Percentiles rank a stretch among this genome's conserved stretches.
Conservation (phyloP, 2,113 vertebrate species). For the Eulemur rufifrons region DNA sequence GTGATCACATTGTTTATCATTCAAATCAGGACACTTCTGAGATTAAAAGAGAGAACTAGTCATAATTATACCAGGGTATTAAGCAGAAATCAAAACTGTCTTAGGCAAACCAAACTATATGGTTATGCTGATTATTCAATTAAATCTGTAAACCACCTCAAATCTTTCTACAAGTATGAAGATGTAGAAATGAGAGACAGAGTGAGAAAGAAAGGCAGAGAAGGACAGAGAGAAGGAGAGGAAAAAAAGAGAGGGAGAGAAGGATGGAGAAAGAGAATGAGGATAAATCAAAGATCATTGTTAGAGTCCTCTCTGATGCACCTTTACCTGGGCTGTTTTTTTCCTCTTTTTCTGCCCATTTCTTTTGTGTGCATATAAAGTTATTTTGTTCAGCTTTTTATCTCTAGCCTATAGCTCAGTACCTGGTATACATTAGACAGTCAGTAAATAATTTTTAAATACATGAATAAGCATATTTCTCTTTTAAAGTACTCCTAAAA, state of each 20-base stretch:
- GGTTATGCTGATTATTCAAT: neutral
- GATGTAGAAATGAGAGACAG: neutral
- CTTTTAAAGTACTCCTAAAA: neutral
- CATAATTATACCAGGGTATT: neutral
- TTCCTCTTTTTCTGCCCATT: neutral
- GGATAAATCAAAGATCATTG: neutral
- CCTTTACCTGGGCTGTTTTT: neutral
- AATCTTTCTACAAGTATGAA: neutral
- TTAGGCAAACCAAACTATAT: neutral
- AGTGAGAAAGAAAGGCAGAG: neutral
- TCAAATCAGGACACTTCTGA: neutral
- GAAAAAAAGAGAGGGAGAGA: neutral
- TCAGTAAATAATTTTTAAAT: neutral
- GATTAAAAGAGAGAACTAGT: neutral
- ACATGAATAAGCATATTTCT: neutral
- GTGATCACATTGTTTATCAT: neutral
- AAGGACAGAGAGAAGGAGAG: neutral
- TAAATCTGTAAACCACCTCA: neutral
- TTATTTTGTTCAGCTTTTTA: neutral
- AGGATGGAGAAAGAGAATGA: neutral
- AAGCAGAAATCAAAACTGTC: neutral
- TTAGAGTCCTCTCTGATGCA: neutral
- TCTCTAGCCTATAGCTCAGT: neutral
- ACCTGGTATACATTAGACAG: neutral
- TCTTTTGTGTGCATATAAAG: neutral